These are phyloP conservation scores for Eupithecia inturbata DNA, from an alignment of 2,888 invertebrate genomes.

Conservation along the genomic window DNA sequence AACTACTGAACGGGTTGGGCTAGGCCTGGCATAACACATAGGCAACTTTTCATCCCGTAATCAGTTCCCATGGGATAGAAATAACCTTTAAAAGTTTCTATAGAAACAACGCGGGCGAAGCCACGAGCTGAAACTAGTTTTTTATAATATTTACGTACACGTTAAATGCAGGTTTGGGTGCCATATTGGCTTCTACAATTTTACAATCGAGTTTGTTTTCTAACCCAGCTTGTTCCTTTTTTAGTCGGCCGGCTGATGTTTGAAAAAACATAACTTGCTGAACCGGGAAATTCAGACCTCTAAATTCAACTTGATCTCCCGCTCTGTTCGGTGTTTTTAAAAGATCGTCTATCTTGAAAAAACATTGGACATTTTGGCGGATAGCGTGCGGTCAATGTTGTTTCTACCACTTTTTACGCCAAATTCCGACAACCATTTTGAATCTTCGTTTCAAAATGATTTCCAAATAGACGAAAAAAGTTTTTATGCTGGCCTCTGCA, in stretches of 20 bases:
- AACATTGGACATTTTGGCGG: neutral
- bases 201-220: neutral
- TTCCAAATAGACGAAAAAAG: neutral
- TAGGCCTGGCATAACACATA: too few relatives aligned
- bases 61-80: too few relatives aligned
- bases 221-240: neutral
- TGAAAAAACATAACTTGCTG: slow-evolving; percentile 6
- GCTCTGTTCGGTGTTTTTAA: neutral
- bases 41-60: too few relatives aligned
- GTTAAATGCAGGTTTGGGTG: neutral
- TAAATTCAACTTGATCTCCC: slow-evolving; percentile 1
- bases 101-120: too few relatives aligned
- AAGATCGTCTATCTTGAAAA: neutral
- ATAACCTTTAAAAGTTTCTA: too few relatives aligned
- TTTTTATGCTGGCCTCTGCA: neutral
- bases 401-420: neutral
- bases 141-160: neutral
- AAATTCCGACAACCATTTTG: neutral
- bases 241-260: neutral
- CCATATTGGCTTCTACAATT: neutral
- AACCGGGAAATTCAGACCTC: neutral
- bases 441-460: neutral
- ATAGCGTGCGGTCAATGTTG: neutral
- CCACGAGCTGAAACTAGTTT: too few relatives aligned
- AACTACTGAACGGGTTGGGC: too few relatives aligned